Conservation (phyloP, 2,888 invertebrate species). For the Trichopria drosophilae region DNA sequence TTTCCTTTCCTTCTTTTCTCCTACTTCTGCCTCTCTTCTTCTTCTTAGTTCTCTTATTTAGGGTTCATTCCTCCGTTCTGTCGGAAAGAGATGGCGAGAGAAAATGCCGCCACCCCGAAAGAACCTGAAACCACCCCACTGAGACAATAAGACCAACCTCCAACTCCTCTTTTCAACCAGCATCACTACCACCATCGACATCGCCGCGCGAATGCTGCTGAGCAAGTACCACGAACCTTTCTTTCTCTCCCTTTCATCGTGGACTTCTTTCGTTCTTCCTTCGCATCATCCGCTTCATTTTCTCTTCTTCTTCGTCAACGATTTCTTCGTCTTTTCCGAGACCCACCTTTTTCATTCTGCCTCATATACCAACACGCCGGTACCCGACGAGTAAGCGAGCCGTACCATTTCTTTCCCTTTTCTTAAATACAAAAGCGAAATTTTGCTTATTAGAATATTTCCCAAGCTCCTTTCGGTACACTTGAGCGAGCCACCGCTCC, state of each 20-base stretch:
- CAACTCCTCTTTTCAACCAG: constrained; percentile 44
- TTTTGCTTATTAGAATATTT: constrained; percentile 57
- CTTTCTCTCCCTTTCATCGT: constrained; percentile 24
- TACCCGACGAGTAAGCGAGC: too few relatives aligned
- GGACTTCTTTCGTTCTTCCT: constrained; percentile 27
- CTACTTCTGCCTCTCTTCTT: constrained; percentile 37
- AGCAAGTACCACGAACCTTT: constrained; percentile 11
- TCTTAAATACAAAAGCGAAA: constrained; percentile 56
- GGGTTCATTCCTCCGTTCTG: constrained; percentile 19
- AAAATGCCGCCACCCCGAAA: constrained; percentile 26
- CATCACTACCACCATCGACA: constrained; percentile 43
- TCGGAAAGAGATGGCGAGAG: constrained; percentile 11
- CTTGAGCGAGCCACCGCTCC: constrained; percentile 34
- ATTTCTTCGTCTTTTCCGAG: too few relatives aligned
- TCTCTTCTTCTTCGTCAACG: too few relatives aligned
- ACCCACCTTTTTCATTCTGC: too few relatives aligned
- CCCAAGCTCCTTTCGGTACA: constrained; percentile 41
- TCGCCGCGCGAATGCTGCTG: constrained; percentile 30
- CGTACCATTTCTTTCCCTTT: constrained; percentile 48
- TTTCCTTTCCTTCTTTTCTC: constrained; percentile 39
- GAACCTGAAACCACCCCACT: constrained; percentile 52
- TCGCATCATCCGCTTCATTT: too few relatives aligned
- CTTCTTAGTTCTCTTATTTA: constrained; percentile 11
- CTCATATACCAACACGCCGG: too few relatives aligned
- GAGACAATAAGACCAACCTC: constrained; percentile 52